Evolutionary conservation across 2,113 vertebrate genomes (phyloP).

Genomic region (Protobothrops flavoviridis): DNA sequence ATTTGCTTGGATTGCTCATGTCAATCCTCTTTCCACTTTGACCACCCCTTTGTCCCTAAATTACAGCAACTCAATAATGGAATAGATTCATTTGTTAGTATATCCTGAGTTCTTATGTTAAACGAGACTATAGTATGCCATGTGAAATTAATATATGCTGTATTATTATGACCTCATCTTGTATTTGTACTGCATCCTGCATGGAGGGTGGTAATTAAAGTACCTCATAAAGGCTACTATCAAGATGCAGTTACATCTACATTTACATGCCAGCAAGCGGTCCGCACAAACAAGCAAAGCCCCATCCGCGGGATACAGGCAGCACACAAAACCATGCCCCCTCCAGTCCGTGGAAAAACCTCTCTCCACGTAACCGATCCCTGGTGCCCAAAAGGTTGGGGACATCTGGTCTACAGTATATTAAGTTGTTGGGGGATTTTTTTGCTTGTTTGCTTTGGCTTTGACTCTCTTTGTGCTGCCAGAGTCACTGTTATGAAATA

Average conservation of each 20-base stretch:
- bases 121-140: not conserved
- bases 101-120: not conserved
- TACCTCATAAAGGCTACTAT: not conserved
- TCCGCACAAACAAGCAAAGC: no score
- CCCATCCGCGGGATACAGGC: no score
- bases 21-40: not conserved
- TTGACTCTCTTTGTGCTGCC: no score
- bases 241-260: not conserved
- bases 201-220: rapidly evolving
- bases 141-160: rapidly evolving
- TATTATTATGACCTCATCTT: not conserved
- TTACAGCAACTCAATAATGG: conserved; percentile 10
- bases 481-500: no score
- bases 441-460: no score
- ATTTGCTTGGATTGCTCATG: not conserved
- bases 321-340: no score
- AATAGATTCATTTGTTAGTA: conserved; percentile 1
- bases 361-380: no score
- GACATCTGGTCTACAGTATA: no score
- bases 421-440: no score
- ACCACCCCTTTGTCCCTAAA: not conserved
- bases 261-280: no score
- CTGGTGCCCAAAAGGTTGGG: no score
- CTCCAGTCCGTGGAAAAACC: no score
- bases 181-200: not conserved